Evolutionary conservation across 2,888 invertebrate species (phyloP), one percentile per base, ranked within the genome.

Genomic region (Odontocolon sp.): DNA sequence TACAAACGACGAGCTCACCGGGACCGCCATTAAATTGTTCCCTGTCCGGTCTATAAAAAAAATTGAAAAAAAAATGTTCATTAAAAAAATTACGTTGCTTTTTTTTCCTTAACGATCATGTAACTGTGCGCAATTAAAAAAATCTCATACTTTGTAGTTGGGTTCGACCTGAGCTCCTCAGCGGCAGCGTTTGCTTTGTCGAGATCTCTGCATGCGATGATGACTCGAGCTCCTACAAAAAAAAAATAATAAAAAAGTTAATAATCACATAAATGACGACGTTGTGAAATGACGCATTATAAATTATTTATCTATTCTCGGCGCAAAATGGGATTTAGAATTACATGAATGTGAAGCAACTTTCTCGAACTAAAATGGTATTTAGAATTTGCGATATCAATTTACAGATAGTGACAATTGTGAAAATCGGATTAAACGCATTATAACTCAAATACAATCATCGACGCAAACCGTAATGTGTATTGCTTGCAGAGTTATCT

Each of bases 121-220:
- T 23, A 38, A 36, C n/a, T 8, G 8, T n/a, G 11, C 11, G 5
- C n/a, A 2, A 2, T 14, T 26, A 8, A 8, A 4, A 21, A 23
- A 28, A 33, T 9, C 23, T 4, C 23, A n/a, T 84, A 88, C 88
- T 75, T 86, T 3, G 85, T 81, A 0, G 87, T 82, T 16, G 82
- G 82, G 23, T 64, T 79, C 1, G 50, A 78, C 69, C 83, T 85
- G 45, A 93, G 89, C 26, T 91, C 90, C 26, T 88, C 86, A 4
- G 90, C 88, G 9, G 92, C 92, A 52, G 83, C 83, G 33, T 90
- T 86, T 0, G 91, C 92, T 76, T 90, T 90, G 6, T 83, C 81
- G 1, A 90, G n/a, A 83, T 92, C 90, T 76, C 93, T 86, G 81
- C 92, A 93, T 1, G 92, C 93, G 79, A 93, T 79, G 63, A 93